phyloP scores from a whole-genome alignment of 92 coral and sea anemone species.

The Desmophyllum pertusum region DNA sequence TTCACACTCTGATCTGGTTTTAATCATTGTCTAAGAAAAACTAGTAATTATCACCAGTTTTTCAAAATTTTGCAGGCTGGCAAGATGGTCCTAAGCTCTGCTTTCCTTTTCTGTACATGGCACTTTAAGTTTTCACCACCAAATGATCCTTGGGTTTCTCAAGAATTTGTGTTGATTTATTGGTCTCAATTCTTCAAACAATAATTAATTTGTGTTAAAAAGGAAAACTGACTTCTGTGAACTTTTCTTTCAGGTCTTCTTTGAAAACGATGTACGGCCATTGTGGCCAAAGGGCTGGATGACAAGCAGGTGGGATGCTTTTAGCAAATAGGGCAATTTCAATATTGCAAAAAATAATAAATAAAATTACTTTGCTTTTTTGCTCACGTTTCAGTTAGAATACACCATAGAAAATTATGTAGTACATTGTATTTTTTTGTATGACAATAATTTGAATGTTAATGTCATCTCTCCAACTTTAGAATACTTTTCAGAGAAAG shows the following conservation, averaged over 20 bases:
- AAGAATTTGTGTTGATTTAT: too few species aligned
- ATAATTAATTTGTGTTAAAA: background rate
- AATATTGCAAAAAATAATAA: too few species aligned
- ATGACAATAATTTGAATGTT: background rate
- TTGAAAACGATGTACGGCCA: conserved; percentile 94
- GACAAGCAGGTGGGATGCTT: conserved; percentile 84
- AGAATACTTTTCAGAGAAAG: conserved; percentile 92
- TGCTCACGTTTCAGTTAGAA: too few species aligned
- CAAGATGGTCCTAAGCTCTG: background rate
- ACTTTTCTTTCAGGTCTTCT: conserved; percentile 65
- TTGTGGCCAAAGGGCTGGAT: conserved; percentile 99
- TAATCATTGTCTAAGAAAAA: too few species aligned
- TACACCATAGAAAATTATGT: background rate
- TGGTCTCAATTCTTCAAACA: background rate
- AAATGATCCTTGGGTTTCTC: too few species aligned
- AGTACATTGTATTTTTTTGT: background rate
- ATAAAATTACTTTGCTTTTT: too few species aligned
- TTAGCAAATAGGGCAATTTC: background rate
- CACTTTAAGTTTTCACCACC: too few species aligned
- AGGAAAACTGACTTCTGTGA: background rate
- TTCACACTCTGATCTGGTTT: too few species aligned
- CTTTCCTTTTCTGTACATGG: too few species aligned
- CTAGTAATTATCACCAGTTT: too few species aligned
- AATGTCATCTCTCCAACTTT: background rate
- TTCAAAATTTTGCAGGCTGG: background rate